Base-by-base conservation (phyloP, 2,888 invertebrate species). In the Thecocarcelia acutangulata region DNA sequence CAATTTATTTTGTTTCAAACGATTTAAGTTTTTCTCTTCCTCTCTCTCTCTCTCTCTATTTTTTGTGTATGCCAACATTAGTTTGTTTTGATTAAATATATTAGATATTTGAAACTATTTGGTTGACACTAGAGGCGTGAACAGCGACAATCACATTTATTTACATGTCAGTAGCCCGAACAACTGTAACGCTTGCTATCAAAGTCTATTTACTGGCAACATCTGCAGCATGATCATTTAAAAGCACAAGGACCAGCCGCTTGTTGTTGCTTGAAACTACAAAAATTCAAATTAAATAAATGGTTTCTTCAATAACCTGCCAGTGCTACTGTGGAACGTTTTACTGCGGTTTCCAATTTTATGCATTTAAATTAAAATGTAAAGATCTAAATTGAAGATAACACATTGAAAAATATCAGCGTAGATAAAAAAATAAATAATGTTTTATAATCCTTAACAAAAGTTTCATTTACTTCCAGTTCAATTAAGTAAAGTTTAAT, bases 51-150 rank as follows among this genome's bases (percentile, higher is more conserved):
- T n/a, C n/a, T n/a, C n/a, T 12, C 13, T 2, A 3, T 42, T 42
- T 50, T 3, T 33, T 33, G 3, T 33, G 9, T 33, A 8, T 9
- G 9, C 1, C 33, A 33, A 33, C 19, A 9, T 48, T 37, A 58
- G n/a, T 33, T 68, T 19, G 9, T 44, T 68, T 50, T 59, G 66
- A 66, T 75, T 66, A 24, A 75, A 28, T 75, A 50, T n/a, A 46
- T 42, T 12, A 12, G 44, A 52, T 44, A 68, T 59, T 68, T 75
- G 12, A 66, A 59, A 59, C 42, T 19, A 66, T 17, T 9, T 44
- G 56, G 50, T 17, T 61, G 59, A 61, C 33, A 52, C 33, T 21
- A 59, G 33, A 75, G 58, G 75, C 66, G 66, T 58, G 48, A 66
- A 28, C 24, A 58, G 15, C 33, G 6, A 40, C 33, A 63, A 33